phyloP scores from a whole-genome alignment of 92 coral and sea anemone genomes.

The Bergia sp. region DNA sequence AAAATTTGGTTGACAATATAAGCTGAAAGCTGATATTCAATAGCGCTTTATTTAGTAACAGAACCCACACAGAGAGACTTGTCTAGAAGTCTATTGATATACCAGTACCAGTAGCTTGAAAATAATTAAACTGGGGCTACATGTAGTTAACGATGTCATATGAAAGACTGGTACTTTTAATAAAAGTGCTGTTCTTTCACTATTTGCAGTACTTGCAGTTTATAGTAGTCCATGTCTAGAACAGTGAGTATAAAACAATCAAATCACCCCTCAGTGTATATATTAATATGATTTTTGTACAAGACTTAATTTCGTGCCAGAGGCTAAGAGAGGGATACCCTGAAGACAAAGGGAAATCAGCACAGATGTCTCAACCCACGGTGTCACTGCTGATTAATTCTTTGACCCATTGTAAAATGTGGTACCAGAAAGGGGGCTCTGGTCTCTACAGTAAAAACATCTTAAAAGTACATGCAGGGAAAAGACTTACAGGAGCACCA shows the following conservation, averaged over 20 bases:
- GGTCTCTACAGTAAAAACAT: too few species aligned
- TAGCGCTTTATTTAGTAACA: neutral
- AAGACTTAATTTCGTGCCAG: neutral
- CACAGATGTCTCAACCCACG: neutral
- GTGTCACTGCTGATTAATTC: too few species aligned
- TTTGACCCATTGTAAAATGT: too few species aligned
- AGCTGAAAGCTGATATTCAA: neutral
- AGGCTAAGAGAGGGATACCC: neutral
- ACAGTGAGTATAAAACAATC: too few species aligned
- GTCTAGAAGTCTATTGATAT: neutral
- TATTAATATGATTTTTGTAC: neutral
- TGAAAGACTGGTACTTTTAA: neutral
- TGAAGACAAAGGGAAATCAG: neutral
- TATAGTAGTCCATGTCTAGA: too few species aligned
- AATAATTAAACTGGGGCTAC: neutral
- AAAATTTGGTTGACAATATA: neutral
- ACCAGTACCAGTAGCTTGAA: neutral
- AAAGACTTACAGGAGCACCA: too few species aligned
- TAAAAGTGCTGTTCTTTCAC: neutral
- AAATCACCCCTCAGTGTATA: neutral
- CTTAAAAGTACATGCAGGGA: too few species aligned
- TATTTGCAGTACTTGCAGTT: too few species aligned
- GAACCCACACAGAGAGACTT: neutral
- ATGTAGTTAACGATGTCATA: neutral
- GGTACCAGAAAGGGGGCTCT: too few species aligned